Evolutionary conservation across 2,113 vertebrate species (phyloP).

Genomic region (Uropsilus gracilis): DNA sequence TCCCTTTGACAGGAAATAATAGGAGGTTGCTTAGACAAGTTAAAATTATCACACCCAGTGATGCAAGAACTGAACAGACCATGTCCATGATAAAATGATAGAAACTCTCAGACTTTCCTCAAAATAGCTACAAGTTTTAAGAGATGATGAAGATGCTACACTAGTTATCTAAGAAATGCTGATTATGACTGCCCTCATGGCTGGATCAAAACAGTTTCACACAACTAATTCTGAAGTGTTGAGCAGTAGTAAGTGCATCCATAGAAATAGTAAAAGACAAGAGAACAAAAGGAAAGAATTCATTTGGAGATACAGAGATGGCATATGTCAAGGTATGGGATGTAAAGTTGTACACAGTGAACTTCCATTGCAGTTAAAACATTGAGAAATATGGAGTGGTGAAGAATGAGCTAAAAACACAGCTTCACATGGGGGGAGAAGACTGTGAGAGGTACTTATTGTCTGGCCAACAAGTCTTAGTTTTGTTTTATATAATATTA

Average conservation of each 20-base stretch:
- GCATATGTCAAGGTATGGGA: not conserved
- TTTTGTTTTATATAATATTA: slow-evolving; percentile 5
- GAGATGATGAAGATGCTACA: not conserved
- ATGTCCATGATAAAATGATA: not conserved
- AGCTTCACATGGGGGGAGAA: not conserved
- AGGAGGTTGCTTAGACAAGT: not conserved
- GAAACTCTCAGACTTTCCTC: not conserved
- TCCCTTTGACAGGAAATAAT: not conserved
- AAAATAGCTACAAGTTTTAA: not conserved
- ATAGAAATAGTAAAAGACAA: not conserved
- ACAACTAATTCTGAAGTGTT: not conserved
- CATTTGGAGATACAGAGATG: not conserved
- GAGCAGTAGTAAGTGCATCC: not conserved
- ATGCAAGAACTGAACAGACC: not conserved
- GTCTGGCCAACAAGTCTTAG: not conserved
- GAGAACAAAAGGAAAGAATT: not conserved
- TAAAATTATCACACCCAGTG: not conserved
- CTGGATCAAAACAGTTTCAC: not conserved
- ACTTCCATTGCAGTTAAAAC: not conserved
- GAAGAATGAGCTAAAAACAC: not conserved
- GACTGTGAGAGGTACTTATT: not conserved
- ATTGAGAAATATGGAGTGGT: not conserved
- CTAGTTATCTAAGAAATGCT: not conserved
- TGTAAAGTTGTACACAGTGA: not conserved
- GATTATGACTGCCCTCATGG: not conserved